Evolutionary conservation across 2,797 vertebrate genomes (phyloP).

Genomic region (Falco novaeseelandiae): DNA sequence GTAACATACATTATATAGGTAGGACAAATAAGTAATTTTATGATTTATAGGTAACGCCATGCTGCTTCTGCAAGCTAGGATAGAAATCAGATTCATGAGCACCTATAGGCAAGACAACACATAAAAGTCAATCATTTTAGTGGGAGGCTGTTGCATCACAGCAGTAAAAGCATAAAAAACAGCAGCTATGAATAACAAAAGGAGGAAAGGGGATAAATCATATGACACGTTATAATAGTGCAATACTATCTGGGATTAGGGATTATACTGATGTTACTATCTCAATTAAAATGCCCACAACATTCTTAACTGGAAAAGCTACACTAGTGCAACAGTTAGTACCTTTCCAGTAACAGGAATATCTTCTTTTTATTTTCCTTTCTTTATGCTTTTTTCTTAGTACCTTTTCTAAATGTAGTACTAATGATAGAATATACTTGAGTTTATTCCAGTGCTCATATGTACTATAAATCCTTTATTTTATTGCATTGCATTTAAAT

Average conservation of each 20-base stretch:
- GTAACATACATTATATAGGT: too few species aligned
- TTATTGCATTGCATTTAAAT: background rate
- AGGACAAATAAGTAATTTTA: background rate
- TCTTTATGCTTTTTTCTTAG: background rate
- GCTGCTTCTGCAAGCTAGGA: background rate
- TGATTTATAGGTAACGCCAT: background rate
- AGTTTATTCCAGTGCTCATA: background rate
- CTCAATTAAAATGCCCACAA: background rate
- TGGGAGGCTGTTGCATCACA: background rate
- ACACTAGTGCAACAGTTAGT: background rate
- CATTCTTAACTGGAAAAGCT: background rate
- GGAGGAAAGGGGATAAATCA: background rate
- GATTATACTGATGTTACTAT: background rate
- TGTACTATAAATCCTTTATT: background rate
- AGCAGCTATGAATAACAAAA: background rate
- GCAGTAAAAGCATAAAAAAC: background rate
- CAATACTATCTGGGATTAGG: background rate
- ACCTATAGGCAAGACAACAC: background rate
- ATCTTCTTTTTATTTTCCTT: background rate
- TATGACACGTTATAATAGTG: background rate
- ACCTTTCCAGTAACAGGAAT: background rate
- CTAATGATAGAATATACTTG: background rate
- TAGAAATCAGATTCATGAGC: background rate
- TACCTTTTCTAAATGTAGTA: background rate
- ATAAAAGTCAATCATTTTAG: background rate